Percentiles rank a stretch among this genome's conserved stretches.
These are phyloP conservation scores for Polyploca ridens DNA, from an alignment of 2,888 invertebrate genomes.

Conservation along the genomic window DNA sequence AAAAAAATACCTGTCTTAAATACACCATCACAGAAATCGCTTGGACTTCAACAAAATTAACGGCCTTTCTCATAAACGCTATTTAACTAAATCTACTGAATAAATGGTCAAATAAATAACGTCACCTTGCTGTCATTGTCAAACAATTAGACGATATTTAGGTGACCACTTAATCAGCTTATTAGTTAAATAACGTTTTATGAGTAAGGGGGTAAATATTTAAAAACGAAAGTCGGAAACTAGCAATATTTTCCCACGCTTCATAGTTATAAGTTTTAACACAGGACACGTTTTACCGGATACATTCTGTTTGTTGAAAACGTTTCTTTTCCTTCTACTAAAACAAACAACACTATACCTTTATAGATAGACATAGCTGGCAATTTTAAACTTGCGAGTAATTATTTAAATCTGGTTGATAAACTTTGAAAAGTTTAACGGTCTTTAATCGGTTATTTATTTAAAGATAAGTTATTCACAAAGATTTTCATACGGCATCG, in stretches of 20 bases:
- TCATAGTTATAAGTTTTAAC: slow-evolving; percentile 21
- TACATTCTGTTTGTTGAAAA: slow-evolving; percentile 42
- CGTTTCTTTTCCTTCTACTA: slow-evolving; percentile 37
- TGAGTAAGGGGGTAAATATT: too few relatives aligned
- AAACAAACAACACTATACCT: slow-evolving; percentile 14
- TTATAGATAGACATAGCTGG: slow-evolving; percentile 14
- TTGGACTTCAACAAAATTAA: slow-evolving; percentile 14
- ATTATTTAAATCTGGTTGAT: background rate
- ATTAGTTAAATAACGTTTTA: too few relatives aligned
- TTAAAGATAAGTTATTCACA: background rate
- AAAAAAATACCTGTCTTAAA: background rate
- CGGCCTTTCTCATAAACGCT: too few relatives aligned
- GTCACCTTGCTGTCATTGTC: too few relatives aligned
- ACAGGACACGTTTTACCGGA: slow-evolving; percentile 52
- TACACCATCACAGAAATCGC: background rate
- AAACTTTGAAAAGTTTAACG: background rate
- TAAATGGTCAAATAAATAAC: too few relatives aligned
- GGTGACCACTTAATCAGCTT: too few relatives aligned
- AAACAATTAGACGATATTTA: too few relatives aligned
- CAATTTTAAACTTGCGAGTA: background rate
- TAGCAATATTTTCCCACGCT: slow-evolving; percentile 47
- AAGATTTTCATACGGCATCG: too few relatives aligned
- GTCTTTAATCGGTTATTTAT: slow-evolving; percentile 10
- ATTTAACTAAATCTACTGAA: too few relatives aligned
- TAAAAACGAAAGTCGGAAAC: slow-evolving; percentile 29